phyloP scores from a whole-genome alignment of 2,797 vertebrate genomes.

The Podarcis siculus region DNA sequence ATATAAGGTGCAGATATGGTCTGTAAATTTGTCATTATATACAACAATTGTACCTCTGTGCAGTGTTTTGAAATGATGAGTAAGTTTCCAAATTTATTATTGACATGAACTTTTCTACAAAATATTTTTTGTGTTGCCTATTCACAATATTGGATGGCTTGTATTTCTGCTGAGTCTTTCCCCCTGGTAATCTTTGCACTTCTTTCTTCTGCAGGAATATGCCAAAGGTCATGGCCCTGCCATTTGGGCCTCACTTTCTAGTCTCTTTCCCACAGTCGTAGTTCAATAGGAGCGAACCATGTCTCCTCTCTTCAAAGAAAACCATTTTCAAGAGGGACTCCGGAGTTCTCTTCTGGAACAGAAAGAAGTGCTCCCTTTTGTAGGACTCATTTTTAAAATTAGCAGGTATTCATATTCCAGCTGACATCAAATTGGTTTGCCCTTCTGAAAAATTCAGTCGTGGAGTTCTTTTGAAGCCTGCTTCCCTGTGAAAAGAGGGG shows the following conservation, averaged over 20 bases:
- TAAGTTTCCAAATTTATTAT: background rate
- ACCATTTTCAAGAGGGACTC: background rate
- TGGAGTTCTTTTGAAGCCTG: background rate
- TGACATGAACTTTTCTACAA: background rate
- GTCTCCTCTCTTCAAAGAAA: slow-evolving; percentile 4
- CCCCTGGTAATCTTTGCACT: slow-evolving; percentile 1
- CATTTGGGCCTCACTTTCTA: background rate
- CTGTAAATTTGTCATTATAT: background rate
- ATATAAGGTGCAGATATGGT: too few relatives aligned
- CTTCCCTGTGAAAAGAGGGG: background rate
- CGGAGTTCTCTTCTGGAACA: background rate
- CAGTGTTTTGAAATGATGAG: background rate
- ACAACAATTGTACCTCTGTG: background rate
- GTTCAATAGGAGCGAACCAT: background rate
- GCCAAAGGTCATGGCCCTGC: background rate
- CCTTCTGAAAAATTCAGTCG: background rate
- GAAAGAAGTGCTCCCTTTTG: background rate
- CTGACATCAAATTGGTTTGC: background rate
- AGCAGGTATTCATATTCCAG: background rate
- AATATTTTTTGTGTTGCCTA: background rate
- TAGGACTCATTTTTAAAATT: slow-evolving; percentile 11
- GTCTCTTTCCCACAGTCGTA: background rate
- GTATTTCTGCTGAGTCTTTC: background rate
- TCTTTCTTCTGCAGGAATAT: background rate
- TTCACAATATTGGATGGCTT: background rate